Conservation (phyloP, 37 sponge, comb jelly and placozoan species). For the Aphrocallistes beatrix region DNA sequence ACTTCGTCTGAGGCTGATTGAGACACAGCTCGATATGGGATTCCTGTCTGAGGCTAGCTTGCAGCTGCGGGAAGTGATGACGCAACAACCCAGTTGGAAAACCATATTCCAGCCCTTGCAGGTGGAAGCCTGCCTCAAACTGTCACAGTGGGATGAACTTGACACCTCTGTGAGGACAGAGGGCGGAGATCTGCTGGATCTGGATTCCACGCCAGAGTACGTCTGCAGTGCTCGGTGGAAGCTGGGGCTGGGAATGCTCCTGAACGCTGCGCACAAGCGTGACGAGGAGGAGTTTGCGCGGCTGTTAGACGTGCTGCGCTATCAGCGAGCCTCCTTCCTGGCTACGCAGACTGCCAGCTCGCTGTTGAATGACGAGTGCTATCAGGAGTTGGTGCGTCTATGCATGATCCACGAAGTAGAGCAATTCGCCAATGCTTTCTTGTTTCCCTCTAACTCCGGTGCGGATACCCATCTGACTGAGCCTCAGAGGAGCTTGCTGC, state of each 20-base stretch:
- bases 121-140: background rate
- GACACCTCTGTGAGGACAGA: background rate
- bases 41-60: background rate
- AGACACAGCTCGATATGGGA: background rate
- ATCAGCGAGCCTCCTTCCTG: background rate
- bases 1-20: background rate
- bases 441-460: too few species aligned
- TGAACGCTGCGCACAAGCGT: background rate
- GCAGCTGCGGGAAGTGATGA: background rate
- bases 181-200: background rate
- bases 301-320: background rate
- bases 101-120: background rate
- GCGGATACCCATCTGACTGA: too few species aligned
- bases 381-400: background rate
- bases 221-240: background rate
- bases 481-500: background rate
- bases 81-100: background rate
- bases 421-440: too few species aligned
- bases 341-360: background rate
- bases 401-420: background rate
- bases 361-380: background rate
- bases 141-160: background rate
- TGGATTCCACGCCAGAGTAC: background rate
- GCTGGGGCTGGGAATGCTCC: background rate
- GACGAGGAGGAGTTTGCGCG: background rate